phyloP scores from a whole-genome alignment of 2,888 invertebrate genomes.

The Abrostola triplasia region DNA sequence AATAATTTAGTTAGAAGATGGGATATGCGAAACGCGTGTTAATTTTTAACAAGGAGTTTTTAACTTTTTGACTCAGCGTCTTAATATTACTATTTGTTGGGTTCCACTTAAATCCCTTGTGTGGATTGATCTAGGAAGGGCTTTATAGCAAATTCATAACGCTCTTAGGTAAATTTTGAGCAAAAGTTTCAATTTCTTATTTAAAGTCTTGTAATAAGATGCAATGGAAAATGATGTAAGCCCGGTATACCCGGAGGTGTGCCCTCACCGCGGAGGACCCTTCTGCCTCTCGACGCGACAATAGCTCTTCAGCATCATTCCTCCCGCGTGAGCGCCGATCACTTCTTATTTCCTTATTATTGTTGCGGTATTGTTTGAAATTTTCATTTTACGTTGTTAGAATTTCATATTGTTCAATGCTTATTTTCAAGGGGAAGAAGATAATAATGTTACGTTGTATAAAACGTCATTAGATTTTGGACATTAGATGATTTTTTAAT shows the following conservation, averaged over 20 bases:
- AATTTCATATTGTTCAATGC: conserved; percentile 9
- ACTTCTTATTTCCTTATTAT: conserved; percentile 72
- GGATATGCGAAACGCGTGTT: no score
- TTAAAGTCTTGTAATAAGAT: conserved; percentile 44
- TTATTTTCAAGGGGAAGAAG: background rate
- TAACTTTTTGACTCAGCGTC: no score
- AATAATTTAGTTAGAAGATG: no score
- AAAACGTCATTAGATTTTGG: no score
- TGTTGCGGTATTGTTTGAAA: conserved; percentile 62
- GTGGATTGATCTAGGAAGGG: no score
- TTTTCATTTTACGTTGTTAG: conserved; percentile 32
- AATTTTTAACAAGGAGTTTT: no score
- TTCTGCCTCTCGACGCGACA: conserved; percentile 67
- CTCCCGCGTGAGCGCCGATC: conserved; percentile 70
- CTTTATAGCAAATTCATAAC: no score
- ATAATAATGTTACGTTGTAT: background rate
- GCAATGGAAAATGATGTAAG: conserved; percentile 48
- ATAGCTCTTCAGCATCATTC: conserved; percentile 65
- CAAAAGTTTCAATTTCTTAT: background rate
- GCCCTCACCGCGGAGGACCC: conserved; percentile 63
- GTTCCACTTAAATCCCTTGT: no score
- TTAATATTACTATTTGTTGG: no score
- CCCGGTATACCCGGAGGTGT: conserved; percentile 63
- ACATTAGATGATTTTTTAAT: no score
- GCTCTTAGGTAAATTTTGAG: background rate